Conservation (phyloP, 2,888 invertebrate genomes). For the Celastrina argiolus region DNA sequence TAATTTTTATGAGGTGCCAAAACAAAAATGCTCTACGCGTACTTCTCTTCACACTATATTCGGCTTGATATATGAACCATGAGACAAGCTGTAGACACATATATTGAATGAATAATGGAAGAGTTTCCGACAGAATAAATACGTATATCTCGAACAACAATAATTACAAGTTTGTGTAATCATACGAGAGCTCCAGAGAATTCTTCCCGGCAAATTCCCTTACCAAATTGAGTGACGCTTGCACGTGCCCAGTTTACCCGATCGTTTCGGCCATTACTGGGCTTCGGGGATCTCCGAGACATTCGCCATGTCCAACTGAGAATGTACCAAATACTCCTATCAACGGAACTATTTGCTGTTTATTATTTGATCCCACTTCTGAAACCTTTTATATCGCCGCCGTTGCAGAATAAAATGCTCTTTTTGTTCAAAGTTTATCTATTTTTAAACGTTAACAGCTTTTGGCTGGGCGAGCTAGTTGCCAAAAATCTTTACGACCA, state of each 20-base stretch:
- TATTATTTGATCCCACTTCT: slow-evolving; percentile 10
- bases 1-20: too few species aligned
- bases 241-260: slow-evolving; percentile 35
- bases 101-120: too few species aligned
- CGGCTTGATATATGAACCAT: too few species aligned
- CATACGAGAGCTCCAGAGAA: slow-evolving; percentile 15
- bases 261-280: slow-evolving; percentile 22
- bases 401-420: slow-evolving; percentile 2
- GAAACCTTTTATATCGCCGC: slow-evolving; percentile 5
- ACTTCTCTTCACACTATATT: too few species aligned
- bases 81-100: too few species aligned
- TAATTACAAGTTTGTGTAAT: slow-evolving; percentile 13
- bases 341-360: neutral
- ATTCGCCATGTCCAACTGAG: slow-evolving; percentile 1
- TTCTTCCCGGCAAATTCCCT: neutral
- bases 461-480: slow-evolving; percentile 5
- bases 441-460: slow-evolving; percentile 9
- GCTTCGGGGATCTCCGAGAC: neutral
- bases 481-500: slow-evolving; percentile 13
- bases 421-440: slow-evolving; percentile 6
- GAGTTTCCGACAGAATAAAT: neutral
- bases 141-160: too few species aligned
- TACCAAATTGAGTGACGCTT: slow-evolving; percentile 18
- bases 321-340: slow-evolving; percentile 2
- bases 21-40: too few species aligned